These are phyloP conservation scores for Psilopsiagon aurifrons DNA, from an alignment of 2,113 vertebrate genomes.

Conservation along the genomic window DNA sequence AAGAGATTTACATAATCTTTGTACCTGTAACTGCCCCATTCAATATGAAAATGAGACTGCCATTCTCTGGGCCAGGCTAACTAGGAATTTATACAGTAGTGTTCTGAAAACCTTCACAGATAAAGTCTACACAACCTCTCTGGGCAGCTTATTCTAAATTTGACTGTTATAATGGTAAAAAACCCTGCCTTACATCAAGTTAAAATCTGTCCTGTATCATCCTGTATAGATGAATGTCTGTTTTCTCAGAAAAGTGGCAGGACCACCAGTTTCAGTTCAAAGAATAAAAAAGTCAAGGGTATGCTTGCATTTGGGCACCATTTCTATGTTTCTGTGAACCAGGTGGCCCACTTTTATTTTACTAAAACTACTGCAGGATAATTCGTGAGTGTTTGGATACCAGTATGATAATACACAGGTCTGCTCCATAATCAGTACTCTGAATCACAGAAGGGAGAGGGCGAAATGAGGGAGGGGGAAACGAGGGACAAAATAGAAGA, in stretches of 20 bases:
- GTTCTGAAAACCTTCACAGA: background rate
- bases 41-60: background rate
- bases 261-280: background rate
- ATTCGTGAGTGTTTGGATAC: background rate
- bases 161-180: background rate
- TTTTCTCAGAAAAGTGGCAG: background rate
- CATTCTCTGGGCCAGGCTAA: background rate
- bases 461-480: fast-evolving
- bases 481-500: background rate
- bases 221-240: background rate
- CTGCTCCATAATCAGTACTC: background rate
- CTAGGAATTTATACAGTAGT: background rate
- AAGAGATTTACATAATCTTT: background rate
- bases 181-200: background rate
- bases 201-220: background rate
- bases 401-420: background rate
- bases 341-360: background rate
- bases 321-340: background rate
- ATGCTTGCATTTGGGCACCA: background rate
- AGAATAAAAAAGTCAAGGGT: background rate
- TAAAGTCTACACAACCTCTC: background rate
- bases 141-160: background rate
- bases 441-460: background rate
- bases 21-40: background rate
- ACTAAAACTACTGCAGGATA: background rate